Evolutionary conservation across 1,140 invertebrate genomes (phyloP).

Genomic region (Neocloeon triangulifer): DNA sequence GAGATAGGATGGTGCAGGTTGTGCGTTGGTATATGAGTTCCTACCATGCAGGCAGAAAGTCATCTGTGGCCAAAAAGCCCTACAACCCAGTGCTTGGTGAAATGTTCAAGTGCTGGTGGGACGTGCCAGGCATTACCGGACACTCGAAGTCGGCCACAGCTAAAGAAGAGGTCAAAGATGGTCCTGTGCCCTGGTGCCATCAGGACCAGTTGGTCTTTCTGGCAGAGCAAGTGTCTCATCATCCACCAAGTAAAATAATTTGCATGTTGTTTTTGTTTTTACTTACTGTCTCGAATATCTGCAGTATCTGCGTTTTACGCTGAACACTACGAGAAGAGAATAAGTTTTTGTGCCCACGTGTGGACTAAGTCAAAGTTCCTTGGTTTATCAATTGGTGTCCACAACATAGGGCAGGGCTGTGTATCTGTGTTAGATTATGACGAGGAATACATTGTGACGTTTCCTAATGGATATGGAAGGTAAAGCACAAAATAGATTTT

Average conservation of each 20-base stretch:
- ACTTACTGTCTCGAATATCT: no score
- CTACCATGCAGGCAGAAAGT: slow-evolving; percentile 89
- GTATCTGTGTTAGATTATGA: slow-evolving; percentile 60
- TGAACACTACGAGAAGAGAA: slow-evolving; percentile 73
- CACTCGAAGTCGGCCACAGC: background rate
- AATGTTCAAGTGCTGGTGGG: slow-evolving; percentile 77
- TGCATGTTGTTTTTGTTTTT: slow-evolving; percentile 6
- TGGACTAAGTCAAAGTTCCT: slow-evolving; percentile 98
- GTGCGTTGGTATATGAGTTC: slow-evolving; percentile 89
- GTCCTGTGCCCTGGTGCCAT: slow-evolving; percentile 60
- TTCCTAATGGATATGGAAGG: slow-evolving; percentile 90
- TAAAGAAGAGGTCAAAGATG: slow-evolving; percentile 30
- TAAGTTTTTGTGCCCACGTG: slow-evolving; percentile 81
- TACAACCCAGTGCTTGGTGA: slow-evolving; percentile 95
- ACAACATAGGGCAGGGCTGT: slow-evolving; percentile 62
- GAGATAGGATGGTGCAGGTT: slow-evolving; percentile 80
- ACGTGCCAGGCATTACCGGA: slow-evolving; percentile 22
- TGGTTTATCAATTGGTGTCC: slow-evolving; percentile 80
- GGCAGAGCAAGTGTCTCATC: slow-evolving; percentile 97
- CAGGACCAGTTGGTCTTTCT: slow-evolving; percentile 68
- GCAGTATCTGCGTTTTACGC: slow-evolving; percentile 91
- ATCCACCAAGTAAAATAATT: slow-evolving; percentile 63
- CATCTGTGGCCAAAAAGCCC: slow-evolving; percentile 86
- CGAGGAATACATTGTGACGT: slow-evolving; percentile 82
- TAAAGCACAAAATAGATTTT: no score